These are phyloP conservation scores for Caranx ignobilis DNA, from an alignment of 2,113 vertebrate species.

Conservation along the genomic window DNA sequence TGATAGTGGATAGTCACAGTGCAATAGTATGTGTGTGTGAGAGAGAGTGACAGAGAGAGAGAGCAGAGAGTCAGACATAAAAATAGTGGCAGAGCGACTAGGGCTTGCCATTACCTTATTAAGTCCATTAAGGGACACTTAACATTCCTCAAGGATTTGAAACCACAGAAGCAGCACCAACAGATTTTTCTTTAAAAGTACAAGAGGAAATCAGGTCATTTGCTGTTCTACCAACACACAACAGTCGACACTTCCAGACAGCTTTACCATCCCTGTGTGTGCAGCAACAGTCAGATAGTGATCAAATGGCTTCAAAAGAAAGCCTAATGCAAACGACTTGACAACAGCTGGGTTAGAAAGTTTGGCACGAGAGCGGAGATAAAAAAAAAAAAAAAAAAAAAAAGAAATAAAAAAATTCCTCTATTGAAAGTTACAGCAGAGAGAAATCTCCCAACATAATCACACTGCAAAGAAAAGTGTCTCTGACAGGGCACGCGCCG, in stretches of 20 bases:
- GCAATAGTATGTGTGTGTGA: constrained; percentile 1
- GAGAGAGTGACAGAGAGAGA: not conserved
- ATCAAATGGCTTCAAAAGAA: constrained; percentile 62
- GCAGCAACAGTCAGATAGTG: constrained; percentile 51
- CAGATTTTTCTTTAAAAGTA: constrained; percentile 9
- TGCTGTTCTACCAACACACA: constrained; percentile 4
- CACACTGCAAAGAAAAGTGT: constrained; percentile 52
- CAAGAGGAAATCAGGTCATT: constrained; percentile 42
- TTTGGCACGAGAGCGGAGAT: constrained; percentile 32
- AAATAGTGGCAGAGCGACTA: not conserved
- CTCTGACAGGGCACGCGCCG: constrained; percentile 54
- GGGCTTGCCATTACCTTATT: constrained; percentile 5
- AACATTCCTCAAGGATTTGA: constrained; percentile 23
- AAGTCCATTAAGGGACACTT: constrained; percentile 24
- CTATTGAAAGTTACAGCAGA: constrained; percentile 39
- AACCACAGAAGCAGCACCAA: constrained; percentile 6
- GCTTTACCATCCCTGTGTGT: constrained; percentile 23
- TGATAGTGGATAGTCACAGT: constrained; percentile 12
- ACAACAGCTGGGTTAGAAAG: constrained; percentile 52
- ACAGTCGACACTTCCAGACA: constrained; percentile 29
- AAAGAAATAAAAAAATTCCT: not conserved
- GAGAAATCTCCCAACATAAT: constrained; percentile 60
- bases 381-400: constrained; percentile 30
- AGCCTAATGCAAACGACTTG: constrained; percentile 48
- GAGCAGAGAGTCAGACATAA: not conserved